Conservation (phyloP, 2,797 vertebrate species). For the Momotus momota region DNA sequence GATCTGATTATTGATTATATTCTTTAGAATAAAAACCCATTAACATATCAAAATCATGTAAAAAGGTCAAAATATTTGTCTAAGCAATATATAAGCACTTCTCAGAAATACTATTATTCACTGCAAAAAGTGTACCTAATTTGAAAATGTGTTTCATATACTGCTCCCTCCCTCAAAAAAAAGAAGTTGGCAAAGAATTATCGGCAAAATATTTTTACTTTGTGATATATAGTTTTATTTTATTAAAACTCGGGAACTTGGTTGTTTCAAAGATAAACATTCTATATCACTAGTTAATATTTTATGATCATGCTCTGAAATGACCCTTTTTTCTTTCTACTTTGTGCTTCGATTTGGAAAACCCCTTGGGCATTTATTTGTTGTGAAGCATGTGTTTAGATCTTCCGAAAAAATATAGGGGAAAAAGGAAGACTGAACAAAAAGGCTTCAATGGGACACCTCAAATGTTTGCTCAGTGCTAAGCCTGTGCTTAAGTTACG, state of each 20-base stretch:
- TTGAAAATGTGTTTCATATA: neutral
- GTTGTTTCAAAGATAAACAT: neutral
- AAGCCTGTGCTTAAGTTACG: neutral
- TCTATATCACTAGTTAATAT: neutral
- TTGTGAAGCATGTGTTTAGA: neutral
- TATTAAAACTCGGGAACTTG: neutral
- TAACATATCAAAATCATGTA: accelerated
- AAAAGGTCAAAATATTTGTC: neutral
- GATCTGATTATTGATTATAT: neutral
- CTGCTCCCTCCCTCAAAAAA: accelerated
- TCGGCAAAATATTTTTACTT: neutral
- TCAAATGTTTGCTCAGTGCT: neutral
- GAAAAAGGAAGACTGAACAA: neutral
- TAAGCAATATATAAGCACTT: neutral
- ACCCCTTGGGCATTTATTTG: neutral
- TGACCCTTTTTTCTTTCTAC: neutral
- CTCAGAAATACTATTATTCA: neutral
- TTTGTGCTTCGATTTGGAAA: neutral
- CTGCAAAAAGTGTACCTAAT: neutral
- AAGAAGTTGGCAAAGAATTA: neutral
- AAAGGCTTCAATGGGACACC: neutral
- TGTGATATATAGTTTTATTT: neutral
- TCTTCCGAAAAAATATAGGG: neutral
- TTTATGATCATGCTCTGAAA: neutral
- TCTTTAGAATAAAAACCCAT: neutral